Base-by-base conservation (phyloP, 2,888 invertebrate species). In the Coecobrya sp. region DNA sequence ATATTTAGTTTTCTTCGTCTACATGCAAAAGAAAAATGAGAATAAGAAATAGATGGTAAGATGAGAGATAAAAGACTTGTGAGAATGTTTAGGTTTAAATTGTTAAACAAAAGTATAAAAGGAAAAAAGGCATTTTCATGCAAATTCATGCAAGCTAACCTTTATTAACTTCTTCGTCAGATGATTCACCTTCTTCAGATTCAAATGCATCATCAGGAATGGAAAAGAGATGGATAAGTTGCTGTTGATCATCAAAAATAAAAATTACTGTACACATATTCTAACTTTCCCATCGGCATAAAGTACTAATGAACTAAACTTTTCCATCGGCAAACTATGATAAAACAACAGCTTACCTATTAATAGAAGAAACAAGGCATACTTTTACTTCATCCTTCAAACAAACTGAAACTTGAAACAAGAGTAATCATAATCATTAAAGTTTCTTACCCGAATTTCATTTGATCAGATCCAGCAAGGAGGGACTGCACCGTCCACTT, bases 181-280 rank as follows among this genome's bases (percentile, higher is more conserved):
- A 97, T 92, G 98, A 98, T 81, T 98, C 98, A 10, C 98, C 98
- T n/a, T 98, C 99, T 96, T 99, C 99, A 62, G 99, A 98, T 95
- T 99, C 99, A 96, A 99, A 99, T 0, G 99, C 99, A 96, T 99
- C 99, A 96, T 99, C 99, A 85, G 99, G 99, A 95, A 99, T 99
- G 96, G 99, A 99, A 96, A 99, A 99, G 95, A 99, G 97, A 94
- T 99, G 98, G 95, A 99, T 98, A 96, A 99, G 97, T 0, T 99
- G 99, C 97, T 96, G 27, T 65, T 73, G n/a, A 73, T 81, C 11
- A 16, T 62, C 36, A 30, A 55, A 81, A 45, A 19, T 11, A 49
- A 27, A 36, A n/a, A 8, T 49, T 42, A 36, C n/a, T n/a, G 27
- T 68, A 16, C 4, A 90, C 94, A 4, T 36, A 4, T 36, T 36